Percentiles rank a stretch among this genome's conserved stretches.
phyloP scores from a whole-genome alignment of 2,888 invertebrate species.

The Torymus texanus region DNA sequence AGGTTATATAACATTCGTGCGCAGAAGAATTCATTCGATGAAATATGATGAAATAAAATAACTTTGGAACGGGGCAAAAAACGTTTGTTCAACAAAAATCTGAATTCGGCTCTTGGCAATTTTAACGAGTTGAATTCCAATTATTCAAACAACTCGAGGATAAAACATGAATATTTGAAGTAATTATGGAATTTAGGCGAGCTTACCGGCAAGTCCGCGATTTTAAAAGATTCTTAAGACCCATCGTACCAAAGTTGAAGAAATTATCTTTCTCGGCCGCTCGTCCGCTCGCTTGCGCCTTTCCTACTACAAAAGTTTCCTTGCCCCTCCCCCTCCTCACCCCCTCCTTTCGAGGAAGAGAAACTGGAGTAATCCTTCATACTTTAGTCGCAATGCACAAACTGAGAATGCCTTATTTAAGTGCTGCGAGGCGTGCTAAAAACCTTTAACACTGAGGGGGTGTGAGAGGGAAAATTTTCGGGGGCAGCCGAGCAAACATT shows the following conservation, averaged over 20 bases:
- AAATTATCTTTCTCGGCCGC: constrained; percentile 13
- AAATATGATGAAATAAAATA: too few relatives aligned
- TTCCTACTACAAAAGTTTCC: constrained; percentile 36
- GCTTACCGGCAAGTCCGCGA: not conserved
- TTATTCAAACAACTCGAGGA: too few relatives aligned
- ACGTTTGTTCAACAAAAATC: too few relatives aligned
- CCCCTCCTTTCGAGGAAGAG: not conserved
- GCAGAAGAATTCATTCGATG: too few relatives aligned
- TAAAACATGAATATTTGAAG: too few relatives aligned
- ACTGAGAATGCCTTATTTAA: constrained; percentile 44
- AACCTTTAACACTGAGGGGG: constrained; percentile 11
- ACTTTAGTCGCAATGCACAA: constrained; percentile 26
- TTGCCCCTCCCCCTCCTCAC: not conserved
- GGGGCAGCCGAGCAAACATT: not conserved
- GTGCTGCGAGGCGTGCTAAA: constrained; percentile 1
- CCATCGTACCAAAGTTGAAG: not conserved
- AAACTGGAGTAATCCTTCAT: constrained; percentile 34
- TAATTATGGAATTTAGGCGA: too few relatives aligned
- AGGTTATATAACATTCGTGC: too few relatives aligned
- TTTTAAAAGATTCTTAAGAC: not conserved
- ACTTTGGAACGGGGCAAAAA: too few relatives aligned
- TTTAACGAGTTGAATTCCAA: too few relatives aligned
- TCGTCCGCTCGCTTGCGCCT: not conserved
- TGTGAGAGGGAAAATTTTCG: not conserved
- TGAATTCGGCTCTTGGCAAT: too few relatives aligned